Evolutionary conservation across 2,888 invertebrate genomes (phyloP).

Genomic region (Dione juno): DNA sequence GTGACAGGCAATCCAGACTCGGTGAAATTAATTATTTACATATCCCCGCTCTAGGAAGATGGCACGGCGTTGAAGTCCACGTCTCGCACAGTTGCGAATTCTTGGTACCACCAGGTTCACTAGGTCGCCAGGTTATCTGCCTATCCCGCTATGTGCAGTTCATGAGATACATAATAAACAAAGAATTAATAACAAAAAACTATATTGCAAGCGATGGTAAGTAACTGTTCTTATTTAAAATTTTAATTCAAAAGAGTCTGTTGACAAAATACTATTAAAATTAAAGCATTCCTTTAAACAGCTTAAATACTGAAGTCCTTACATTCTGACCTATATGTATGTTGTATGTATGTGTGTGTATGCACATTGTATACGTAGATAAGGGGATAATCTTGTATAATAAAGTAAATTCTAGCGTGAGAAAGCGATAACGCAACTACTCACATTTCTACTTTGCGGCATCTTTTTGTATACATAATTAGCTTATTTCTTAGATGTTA

Average conservation of each 20-base stretch:
- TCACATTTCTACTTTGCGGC: conserved; percentile 44
- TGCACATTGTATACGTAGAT: not conserved
- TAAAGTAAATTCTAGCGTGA: conserved; percentile 69
- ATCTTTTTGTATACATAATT: not conserved
- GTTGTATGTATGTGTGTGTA: not conserved
- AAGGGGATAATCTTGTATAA: conserved; percentile 12
- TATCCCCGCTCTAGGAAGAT: too few species aligned
- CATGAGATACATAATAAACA: too few species aligned
- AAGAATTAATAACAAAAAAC: too few species aligned
- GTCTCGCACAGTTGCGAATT: too few species aligned
- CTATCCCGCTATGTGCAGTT: too few species aligned
- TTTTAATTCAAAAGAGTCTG: too few species aligned
- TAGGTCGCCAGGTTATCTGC: too few species aligned
- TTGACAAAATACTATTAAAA: not conserved
- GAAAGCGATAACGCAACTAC: conserved; percentile 65
- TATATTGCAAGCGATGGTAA: too few species aligned
- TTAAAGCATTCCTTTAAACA: not conserved
- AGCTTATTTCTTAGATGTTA: conserved; percentile 6
- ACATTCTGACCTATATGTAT: not conserved
- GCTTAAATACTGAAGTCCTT: not conserved
- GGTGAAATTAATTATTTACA: too few species aligned
- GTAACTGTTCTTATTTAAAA: not conserved
- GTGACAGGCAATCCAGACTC: too few species aligned
- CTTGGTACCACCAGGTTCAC: too few species aligned
- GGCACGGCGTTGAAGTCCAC: too few species aligned